Evolutionary conservation across 2,113 vertebrate genomes (phyloP).

Genomic region (Oncorhynchus clarkii): DNA sequence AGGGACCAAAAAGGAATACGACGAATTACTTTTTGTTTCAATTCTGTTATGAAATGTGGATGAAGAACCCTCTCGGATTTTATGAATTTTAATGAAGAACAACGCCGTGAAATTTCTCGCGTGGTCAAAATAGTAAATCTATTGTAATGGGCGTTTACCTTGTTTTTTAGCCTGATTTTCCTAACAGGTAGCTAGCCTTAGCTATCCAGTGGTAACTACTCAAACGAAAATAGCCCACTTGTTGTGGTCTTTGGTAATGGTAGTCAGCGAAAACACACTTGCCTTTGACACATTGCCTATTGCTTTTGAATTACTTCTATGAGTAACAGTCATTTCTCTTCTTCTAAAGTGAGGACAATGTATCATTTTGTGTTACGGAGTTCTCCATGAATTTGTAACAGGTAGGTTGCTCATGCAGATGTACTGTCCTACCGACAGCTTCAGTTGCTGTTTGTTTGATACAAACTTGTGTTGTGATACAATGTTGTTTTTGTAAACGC

Average conservation of each 20-base stretch:
- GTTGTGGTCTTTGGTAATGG: slow-evolving; percentile 42
- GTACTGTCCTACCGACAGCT: slow-evolving; percentile 43
- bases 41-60: slow-evolving; percentile 21
- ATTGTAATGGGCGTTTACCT: slow-evolving; percentile 54
- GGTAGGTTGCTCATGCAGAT: slow-evolving; percentile 51
- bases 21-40: slow-evolving; percentile 20
- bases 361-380: neutral
- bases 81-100: slow-evolving; percentile 48
- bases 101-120: neutral
- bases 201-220: slow-evolving; percentile 7
- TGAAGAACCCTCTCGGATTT: slow-evolving; percentile 17
- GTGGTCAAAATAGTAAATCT: slow-evolving; percentile 31
- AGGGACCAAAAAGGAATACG: slow-evolving; percentile 49
- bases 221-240: slow-evolving; percentile 48
- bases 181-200: slow-evolving; percentile 62
- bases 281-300: too few species aligned
- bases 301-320: neutral
- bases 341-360: slow-evolving; percentile 34
- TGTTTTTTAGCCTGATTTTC: slow-evolving; percentile 49
- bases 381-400: slow-evolving; percentile 54
- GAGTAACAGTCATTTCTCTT: neutral
- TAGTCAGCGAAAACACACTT: neutral
- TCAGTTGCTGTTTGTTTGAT: slow-evolving; percentile 38
- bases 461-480: too few species aligned
- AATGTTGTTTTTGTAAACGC: neutral